These are phyloP conservation scores for Sarcophaga variegata DNA, from an alignment of 2,888 invertebrate species.

Conservation along the genomic window DNA sequence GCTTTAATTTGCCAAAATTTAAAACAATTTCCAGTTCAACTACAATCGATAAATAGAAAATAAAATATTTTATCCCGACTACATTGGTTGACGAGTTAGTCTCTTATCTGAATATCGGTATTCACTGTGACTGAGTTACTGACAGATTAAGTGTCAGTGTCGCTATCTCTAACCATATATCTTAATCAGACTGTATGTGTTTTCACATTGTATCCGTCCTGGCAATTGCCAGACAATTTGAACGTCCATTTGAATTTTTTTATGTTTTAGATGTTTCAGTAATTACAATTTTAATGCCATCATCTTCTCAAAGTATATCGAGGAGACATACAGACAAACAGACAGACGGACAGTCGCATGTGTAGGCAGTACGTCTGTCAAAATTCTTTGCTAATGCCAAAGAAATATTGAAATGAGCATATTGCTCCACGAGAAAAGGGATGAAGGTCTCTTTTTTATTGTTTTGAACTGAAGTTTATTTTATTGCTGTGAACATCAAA, in stretches of 20 bases:
- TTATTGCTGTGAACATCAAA: slow-evolving; percentile 36
- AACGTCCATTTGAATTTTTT: slow-evolving; percentile 1
- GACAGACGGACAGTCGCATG: not conserved
- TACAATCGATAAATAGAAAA: no score
- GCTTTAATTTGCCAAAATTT: no score
- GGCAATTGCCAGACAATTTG: not conserved
- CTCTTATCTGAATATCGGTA: no score
- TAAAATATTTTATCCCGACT: no score
- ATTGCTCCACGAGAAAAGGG: slow-evolving; percentile 15
- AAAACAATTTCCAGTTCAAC: no score
- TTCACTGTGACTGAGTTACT: no score
- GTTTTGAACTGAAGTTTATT: slow-evolving; percentile 4
- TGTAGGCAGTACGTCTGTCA: no score
- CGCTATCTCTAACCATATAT: no score
- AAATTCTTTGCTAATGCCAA: no score
- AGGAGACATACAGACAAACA: not conserved
- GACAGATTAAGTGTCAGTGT: not conserved
- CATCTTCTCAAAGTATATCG: slow-evolving; percentile 31
- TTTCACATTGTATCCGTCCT: not conserved
- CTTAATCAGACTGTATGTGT: not conserved
- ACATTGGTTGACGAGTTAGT: no score
- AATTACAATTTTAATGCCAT: slow-evolving; percentile 56
- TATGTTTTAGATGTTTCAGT: slow-evolving; percentile 44
- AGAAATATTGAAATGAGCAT: slow-evolving; percentile 9
- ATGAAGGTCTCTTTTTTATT: not conserved